A percentile compares a stretch with the other conserved stretches of the same genome.
Conservation (phyloP, 2,113 vertebrate genomes). For the Gobio gobio region DNA sequence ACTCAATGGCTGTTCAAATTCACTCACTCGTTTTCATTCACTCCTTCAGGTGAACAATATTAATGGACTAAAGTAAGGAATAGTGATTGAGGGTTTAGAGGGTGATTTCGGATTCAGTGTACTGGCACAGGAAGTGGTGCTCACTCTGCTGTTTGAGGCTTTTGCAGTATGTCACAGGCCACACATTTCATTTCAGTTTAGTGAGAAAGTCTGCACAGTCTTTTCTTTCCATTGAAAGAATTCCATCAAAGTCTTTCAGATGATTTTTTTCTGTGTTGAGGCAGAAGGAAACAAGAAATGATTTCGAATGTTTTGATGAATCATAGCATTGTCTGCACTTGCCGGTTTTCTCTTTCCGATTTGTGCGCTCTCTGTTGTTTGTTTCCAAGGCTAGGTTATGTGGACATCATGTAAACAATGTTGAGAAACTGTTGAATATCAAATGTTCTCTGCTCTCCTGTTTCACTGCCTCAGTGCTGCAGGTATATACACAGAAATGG, state of each 20-base stretch:
- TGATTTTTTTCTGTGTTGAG: not conserved
- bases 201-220: not conserved
- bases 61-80: too few relatives aligned
- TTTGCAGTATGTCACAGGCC: not conserved
- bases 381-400: not conserved
- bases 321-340: slow-evolving; percentile 12
- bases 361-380: not conserved
- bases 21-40: too few relatives aligned
- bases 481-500: slow-evolving; percentile 16
- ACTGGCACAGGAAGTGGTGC: slow-evolving; percentile 3
- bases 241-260: slow-evolving; percentile 1
- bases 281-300: slow-evolving; percentile 1
- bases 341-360: not conserved
- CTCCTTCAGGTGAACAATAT: too few relatives aligned
- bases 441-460: not conserved
- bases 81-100: too few relatives aligned
- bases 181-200: slow-evolving; percentile 30
- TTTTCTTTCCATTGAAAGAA: slow-evolving; percentile 21
- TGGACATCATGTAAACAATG: slow-evolving; percentile 4
- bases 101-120: not conserved
- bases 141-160: slow-evolving; percentile 2
- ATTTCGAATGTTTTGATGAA: slow-evolving; percentile 23
- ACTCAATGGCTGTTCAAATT: too few relatives aligned
- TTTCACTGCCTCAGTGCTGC: not conserved
- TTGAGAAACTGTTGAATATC: not conserved